A percentile compares a stretch with the other conserved stretches of the same genome.
Conservation (phyloP, 2,797 vertebrate species). For the Rhincodon typus region DNA sequence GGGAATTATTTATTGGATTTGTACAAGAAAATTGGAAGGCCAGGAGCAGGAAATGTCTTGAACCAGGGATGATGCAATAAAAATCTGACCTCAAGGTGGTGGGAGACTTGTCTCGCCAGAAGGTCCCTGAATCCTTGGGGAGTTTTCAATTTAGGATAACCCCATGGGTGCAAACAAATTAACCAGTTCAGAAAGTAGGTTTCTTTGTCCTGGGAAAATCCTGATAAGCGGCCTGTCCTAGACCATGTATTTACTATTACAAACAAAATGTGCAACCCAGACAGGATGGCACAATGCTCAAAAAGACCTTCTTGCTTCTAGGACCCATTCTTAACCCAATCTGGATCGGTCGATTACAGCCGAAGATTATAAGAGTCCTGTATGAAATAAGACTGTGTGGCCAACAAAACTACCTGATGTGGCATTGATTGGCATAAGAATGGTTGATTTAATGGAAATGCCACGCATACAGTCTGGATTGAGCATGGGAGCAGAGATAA, state of each 20-base stretch:
- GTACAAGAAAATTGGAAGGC: background rate
- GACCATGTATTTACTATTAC: no score
- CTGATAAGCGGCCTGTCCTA: background rate
- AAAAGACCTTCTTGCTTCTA: background rate
- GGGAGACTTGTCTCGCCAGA: background rate
- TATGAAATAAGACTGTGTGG: background rate
- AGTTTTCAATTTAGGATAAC: background rate
- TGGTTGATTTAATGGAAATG: background rate
- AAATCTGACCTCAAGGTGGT: no score
- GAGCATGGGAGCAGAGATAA: background rate
- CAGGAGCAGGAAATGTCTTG: background rate
- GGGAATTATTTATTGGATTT: background rate
- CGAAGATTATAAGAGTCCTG: background rate
- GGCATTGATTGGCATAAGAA: background rate
- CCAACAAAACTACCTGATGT: no score
- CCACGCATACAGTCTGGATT: no score
- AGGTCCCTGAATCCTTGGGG: background rate
- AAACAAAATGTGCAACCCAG: background rate
- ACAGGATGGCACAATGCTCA: background rate
- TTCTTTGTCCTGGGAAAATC: background rate
- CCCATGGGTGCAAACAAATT: background rate
- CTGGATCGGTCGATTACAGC: background rate
- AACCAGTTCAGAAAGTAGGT: background rate
- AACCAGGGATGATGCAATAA: background rate
- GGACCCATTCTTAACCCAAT: background rate